Evolutionary conservation across 1,140 invertebrate genomes (phyloP), one percentile per base, ranked within the genome.

Genomic region (Trichonephila inaurata): DNA sequence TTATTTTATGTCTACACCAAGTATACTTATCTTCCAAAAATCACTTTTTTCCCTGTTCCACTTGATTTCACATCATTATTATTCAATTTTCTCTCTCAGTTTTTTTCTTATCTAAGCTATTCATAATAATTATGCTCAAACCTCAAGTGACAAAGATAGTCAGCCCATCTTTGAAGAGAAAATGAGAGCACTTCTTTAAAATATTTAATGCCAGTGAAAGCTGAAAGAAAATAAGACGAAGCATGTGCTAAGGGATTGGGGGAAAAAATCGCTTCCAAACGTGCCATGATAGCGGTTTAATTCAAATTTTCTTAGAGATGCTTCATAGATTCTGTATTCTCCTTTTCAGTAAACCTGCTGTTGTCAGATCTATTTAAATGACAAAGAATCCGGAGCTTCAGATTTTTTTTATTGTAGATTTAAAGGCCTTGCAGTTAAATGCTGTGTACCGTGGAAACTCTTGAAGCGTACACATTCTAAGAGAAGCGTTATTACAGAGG

Each of bases 131-230:
- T 33, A 77, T 40, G 28, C 72, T 16, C 14, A 24, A 77, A 33
- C 72, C 72, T 77, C 72, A 77, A 77, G 72, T 77, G 72, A 77
- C 72, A 77, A 28, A 77, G 72, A 77, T 77, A 77, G 33, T 77
- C 72, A 77, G 14, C 21, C 62, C 62, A 19, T 28, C 8, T 12
- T 40, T 77, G 72, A 77, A 77, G 28, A 40, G 72, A 77, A 77
- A 77, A 77, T 77, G 72, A 19, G 72, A 7, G 28, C 28, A 77
- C 72, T 77, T 28, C n/a, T 69, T 77, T 40, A 40, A 77, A 77
- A 77, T 77, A 77, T 77, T 77, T 77, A 77, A 16, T 33, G 72
- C 72, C 16, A 33, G 72, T 77, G 28, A 77, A 33, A 28, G 18
- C 18, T 33, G 33, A 18, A 77, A 77, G 72, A 77, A 77, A 69